phyloP scores from a whole-genome alignment of 2,888 invertebrate species.

The Neocrepidodera transversa region DNA sequence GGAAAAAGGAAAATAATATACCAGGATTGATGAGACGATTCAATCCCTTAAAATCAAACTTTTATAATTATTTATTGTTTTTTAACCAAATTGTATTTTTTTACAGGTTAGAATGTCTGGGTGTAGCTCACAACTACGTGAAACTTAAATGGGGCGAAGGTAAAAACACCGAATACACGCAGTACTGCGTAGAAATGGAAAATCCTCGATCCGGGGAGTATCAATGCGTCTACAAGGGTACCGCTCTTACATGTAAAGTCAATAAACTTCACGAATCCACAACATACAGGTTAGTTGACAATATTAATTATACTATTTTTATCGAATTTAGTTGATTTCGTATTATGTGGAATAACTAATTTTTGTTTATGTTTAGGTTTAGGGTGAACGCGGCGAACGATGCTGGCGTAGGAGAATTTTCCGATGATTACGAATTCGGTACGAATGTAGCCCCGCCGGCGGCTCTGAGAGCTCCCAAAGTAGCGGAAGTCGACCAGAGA shows the following conservation, averaged over 20 bases:
- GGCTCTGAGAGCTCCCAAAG: constrained; percentile 75
- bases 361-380: constrained; percentile 55
- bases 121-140: constrained; percentile 77
- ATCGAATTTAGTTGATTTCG: too few species aligned
- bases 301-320: too few species aligned
- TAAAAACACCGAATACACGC: constrained; percentile 74
- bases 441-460: constrained; percentile 84
- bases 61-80: too few species aligned
- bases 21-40: too few species aligned
- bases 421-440: constrained; percentile 71
- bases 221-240: constrained; percentile 77
- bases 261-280: constrained; percentile 84
- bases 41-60: too few species aligned
- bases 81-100: too few species aligned
- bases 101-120: constrained; percentile 69
- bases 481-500: constrained; percentile 64
- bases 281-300: constrained; percentile 71
- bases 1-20: too few species aligned
- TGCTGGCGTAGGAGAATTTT: constrained; percentile 84
- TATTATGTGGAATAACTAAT: too few species aligned
- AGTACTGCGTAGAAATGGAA: constrained; percentile 85
- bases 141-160: constrained; percentile 88
- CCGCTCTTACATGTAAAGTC: constrained; percentile 79
- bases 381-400: constrained; percentile 86
- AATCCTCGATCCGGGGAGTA: constrained; percentile 71